Evolutionary conservation across 2,113 vertebrate species (phyloP).

Genomic region (Greenwoodochromis staneri): DNA sequence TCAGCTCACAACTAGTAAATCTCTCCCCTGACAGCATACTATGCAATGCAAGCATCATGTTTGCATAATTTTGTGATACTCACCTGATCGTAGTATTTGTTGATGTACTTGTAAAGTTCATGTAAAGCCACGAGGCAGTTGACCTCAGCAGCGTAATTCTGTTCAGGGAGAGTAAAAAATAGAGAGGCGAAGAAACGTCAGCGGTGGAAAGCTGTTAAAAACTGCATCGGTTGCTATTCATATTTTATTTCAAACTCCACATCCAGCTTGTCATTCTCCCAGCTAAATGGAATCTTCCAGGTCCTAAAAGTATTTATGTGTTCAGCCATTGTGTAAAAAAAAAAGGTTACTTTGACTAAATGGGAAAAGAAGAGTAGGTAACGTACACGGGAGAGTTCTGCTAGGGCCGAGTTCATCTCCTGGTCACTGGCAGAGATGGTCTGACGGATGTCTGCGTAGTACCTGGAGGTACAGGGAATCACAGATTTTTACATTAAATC

Average conservation of each 20-base stretch:
- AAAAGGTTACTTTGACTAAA: background rate
- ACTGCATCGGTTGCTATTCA: background rate
- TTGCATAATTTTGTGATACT: conserved; percentile 27
- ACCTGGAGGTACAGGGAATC: conserved; percentile 64
- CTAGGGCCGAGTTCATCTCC: conserved; percentile 96
- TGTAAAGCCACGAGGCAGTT: conserved; percentile 91
- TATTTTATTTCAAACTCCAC: conserved; percentile 9
- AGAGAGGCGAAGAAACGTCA: background rate
- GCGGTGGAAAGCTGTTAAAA: background rate
- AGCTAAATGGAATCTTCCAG: background rate
- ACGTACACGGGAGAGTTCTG: conserved; percentile 89
- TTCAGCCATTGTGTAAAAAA: background rate
- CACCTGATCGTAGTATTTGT: conserved; percentile 98
- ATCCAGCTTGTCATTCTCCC: background rate
- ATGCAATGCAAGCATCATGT: background rate
- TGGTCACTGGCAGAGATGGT: conserved; percentile 93
- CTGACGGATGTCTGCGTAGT: conserved; percentile 92
- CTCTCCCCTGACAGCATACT: background rate
- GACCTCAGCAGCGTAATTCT: conserved; percentile 94
- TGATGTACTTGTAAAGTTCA: conserved; percentile 98
- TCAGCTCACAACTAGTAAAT: background rate
- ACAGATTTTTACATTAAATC: background rate
- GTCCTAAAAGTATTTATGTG: background rate
- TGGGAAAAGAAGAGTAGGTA: background rate
- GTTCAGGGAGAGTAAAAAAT: conserved; percentile 12